phyloP scores from a whole-genome alignment of 2,113 vertebrate species.

The Saguinus imperator region DNA sequence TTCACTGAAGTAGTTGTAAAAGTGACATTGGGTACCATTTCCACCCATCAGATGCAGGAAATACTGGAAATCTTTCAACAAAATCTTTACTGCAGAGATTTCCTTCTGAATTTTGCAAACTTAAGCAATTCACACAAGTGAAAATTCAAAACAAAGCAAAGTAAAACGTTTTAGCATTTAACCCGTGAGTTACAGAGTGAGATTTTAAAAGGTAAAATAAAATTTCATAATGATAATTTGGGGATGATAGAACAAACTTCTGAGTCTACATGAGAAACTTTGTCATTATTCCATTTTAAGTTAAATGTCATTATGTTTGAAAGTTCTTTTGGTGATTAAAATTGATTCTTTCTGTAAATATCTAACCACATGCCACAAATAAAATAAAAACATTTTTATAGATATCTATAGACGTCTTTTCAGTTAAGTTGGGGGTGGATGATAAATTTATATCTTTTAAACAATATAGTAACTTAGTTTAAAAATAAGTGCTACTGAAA shows the following conservation, averaged over 20 bases:
- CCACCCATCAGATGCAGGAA: constrained; percentile 61
- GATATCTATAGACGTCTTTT: neutral
- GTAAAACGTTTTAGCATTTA: constrained; percentile 18
- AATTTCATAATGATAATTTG: neutral
- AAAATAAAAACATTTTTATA: neutral
- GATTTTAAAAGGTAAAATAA: neutral
- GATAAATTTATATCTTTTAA: neutral
- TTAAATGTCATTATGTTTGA: neutral
- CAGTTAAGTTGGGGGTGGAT: neutral
- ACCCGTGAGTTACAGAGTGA: neutral
- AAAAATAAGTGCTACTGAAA: neutral
- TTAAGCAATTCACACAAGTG: constrained; percentile 37
- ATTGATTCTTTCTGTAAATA: constrained; percentile 5
- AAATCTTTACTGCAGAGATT: constrained; percentile 53
- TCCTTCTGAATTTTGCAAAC: constrained; percentile 59
- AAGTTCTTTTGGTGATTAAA: neutral
- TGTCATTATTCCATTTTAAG: neutral
- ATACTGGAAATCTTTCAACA: constrained; percentile 61
- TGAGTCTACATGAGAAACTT: neutral
- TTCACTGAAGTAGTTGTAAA: constrained; percentile 45
- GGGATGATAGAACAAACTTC: neutral
- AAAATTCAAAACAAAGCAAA: constrained; percentile 55
- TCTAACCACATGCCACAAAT: neutral
- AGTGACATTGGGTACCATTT: constrained; percentile 8
- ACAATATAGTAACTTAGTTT: neutral